Evolutionary conservation across 2,797 vertebrate species (phyloP), one percentile per base, ranked within the genome.

Genomic region (Neopelma chrysocephalum): DNA sequence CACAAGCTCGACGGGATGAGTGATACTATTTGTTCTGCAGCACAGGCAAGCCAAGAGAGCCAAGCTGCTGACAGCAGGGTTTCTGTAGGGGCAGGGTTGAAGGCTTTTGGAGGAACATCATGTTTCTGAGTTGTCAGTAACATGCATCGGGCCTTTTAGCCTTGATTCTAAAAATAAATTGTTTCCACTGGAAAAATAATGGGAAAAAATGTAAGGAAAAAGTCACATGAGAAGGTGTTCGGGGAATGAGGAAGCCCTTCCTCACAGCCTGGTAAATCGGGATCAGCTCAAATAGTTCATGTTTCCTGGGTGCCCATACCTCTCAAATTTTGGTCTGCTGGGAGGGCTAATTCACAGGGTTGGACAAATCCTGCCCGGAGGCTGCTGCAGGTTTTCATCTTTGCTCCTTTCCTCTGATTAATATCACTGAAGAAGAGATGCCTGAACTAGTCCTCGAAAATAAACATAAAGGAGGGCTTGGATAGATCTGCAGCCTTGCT

Each of bases 361-460:
- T 83, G 94, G 94, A 89, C 79, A 96, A 96, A 96, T 96, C 95
- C 90, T 91, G 82, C 97, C 94, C 91, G 90, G 94, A 92, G 94
- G 93, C 91, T 94, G 82, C 88, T 90, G 12, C 80, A 81, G 84
- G 71, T 81, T 94, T 97, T 94, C 85, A 61, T 94, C 87, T 89
- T 71, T 77, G 56, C 87, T 85, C 22, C 71, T 78, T 60, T 73
- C 56, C 45, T 87, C 57, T 80, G 77, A 71, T 93, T 87, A 85
- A 32, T 91, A 87, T 86, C 45, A 8, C 68, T 14, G 56, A 90
- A 64, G 75, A 80, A 79, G 57, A 86, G 79, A 81, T 66, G 82
- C 66, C 65, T 85, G 43, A 90, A 47, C 51, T 82, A 57, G 89
- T 85, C 64, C 65, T 92, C 1, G 4, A 45, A 91, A 92, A 82